A percentile compares a stretch with the other conserved stretches of the same genome.
Conservation (phyloP, 2,888 invertebrate genomes). For the Bugulina stolonifera region DNA sequence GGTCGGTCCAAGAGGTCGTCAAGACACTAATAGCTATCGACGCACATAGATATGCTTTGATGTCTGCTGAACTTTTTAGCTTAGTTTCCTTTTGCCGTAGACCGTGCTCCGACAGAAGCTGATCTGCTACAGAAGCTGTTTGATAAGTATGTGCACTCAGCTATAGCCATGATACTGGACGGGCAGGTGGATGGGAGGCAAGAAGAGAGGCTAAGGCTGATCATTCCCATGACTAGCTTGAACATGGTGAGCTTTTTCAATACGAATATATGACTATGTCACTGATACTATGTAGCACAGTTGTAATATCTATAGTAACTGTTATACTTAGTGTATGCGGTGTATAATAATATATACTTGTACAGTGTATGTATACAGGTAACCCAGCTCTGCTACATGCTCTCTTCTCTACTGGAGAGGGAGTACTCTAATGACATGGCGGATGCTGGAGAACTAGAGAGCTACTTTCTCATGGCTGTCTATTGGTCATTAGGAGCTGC, state of each 20-base stretch:
- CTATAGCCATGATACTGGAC: constrained; percentile 28
- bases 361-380: too few relatives aligned
- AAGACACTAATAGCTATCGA: too few relatives aligned
- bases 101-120: background rate
- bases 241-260: constrained; percentile 22
- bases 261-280: background rate
- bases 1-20: too few relatives aligned
- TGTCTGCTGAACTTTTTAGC: too few relatives aligned
- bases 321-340: too few relatives aligned
- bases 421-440: background rate
- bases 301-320: too few relatives aligned
- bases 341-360: too few relatives aligned
- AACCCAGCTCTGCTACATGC: constrained; percentile 28
- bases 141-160: constrained; percentile 28
- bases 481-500: constrained; percentile 30
- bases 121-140: constrained; percentile 27
- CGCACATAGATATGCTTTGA: too few relatives aligned
- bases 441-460: constrained; percentile 21
- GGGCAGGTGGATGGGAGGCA: constrained; percentile 26
- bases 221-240: constrained; percentile 25
- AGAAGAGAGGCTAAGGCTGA: constrained; percentile 26
- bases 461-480: constrained; percentile 27
- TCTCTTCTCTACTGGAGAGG: constrained; percentile 26
- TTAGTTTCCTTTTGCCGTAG: background rate
- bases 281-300: too few relatives aligned